Evolutionary conservation across 1,140 invertebrate species (phyloP).

Genomic region (Drosophila quadrilineata): DNA sequence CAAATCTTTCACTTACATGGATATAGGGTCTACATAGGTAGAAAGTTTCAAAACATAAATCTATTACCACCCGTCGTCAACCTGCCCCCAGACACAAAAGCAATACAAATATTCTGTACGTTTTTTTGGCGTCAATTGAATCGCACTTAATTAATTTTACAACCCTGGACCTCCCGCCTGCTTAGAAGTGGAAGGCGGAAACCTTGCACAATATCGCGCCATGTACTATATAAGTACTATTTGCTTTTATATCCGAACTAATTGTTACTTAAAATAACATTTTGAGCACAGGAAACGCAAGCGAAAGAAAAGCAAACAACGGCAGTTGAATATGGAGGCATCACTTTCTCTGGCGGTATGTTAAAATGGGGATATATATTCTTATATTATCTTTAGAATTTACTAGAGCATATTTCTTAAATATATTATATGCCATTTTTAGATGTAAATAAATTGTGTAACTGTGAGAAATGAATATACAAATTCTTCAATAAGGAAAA

Average conservation of each 20-base stretch:
- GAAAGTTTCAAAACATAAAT: constrained; percentile 50
- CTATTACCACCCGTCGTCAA: constrained; percentile 54
- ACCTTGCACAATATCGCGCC: constrained; percentile 34
- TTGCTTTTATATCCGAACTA: constrained; percentile 20
- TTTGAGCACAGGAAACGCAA: constrained; percentile 15
- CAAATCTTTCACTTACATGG: constrained; percentile 20
- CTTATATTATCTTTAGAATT: too few relatives aligned
- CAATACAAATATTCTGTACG: constrained; percentile 9
- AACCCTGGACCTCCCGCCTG: constrained; percentile 24
- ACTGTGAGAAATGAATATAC: too few relatives aligned
- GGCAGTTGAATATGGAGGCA: neutral
- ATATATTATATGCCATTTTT: too few relatives aligned
- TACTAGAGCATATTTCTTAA: too few relatives aligned
- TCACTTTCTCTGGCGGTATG: too few relatives aligned
- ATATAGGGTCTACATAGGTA: constrained; percentile 31
- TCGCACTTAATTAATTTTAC: constrained; percentile 69
- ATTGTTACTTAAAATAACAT: constrained; percentile 26
- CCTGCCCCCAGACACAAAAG: constrained; percentile 9
- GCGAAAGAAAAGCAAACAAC: neutral
- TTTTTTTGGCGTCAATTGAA: constrained; percentile 39
- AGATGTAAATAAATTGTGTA: too few relatives aligned
- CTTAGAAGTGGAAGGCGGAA: neutral
- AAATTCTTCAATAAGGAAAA: too few relatives aligned
- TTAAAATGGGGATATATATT: too few relatives aligned
- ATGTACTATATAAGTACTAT: neutral